Evolutionary conservation across 2,797 vertebrate genomes (phyloP).

Genomic region (Astyanax mexicanus): DNA sequence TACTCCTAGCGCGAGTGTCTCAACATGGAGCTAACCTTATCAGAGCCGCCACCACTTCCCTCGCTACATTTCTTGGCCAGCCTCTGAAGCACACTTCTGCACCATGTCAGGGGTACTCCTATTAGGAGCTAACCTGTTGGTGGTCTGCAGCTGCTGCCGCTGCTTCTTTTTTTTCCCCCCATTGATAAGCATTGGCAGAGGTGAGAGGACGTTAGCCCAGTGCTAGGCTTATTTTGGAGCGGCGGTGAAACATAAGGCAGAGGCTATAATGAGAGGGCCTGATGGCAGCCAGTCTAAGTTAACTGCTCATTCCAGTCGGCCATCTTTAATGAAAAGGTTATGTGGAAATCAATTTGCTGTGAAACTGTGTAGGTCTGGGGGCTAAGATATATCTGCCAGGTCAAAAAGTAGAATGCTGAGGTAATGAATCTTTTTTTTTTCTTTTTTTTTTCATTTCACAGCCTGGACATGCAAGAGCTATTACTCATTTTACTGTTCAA

Average conservation of each 20-base stretch:
- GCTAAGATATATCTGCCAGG: constrained; percentile 31
- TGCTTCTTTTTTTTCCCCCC: constrained; percentile 49
- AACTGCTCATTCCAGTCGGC: constrained; percentile 48
- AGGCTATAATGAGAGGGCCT: constrained; percentile 42
- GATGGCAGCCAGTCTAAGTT: constrained; percentile 36
- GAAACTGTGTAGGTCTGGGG: constrained; percentile 42
- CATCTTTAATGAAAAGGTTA: constrained; percentile 52
- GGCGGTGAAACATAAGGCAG: constrained; percentile 30
- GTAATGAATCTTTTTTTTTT: constrained; percentile 20
- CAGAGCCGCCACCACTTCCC: constrained; percentile 35
- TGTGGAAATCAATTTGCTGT: constrained; percentile 57
- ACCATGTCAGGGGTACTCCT: constrained; percentile 29
- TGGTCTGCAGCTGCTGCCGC: constrained; percentile 30
- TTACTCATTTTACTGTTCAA: constrained; percentile 11
- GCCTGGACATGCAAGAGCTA: neutral
- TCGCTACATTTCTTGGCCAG: constrained; percentile 48
- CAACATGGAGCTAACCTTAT: constrained; percentile 51
- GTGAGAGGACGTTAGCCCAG: constrained; percentile 39
- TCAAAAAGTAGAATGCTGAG: neutral
- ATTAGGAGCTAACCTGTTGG: constrained; percentile 48
- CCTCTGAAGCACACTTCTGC: constrained; percentile 48
- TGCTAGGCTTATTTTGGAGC: constrained; percentile 49
- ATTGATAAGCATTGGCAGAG: constrained; percentile 47
- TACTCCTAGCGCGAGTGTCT: constrained; percentile 47
- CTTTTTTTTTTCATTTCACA: no score